Evolutionary conservation across 2,113 vertebrate genomes (phyloP).

Genomic region (Charadrius vociferus): DNA sequence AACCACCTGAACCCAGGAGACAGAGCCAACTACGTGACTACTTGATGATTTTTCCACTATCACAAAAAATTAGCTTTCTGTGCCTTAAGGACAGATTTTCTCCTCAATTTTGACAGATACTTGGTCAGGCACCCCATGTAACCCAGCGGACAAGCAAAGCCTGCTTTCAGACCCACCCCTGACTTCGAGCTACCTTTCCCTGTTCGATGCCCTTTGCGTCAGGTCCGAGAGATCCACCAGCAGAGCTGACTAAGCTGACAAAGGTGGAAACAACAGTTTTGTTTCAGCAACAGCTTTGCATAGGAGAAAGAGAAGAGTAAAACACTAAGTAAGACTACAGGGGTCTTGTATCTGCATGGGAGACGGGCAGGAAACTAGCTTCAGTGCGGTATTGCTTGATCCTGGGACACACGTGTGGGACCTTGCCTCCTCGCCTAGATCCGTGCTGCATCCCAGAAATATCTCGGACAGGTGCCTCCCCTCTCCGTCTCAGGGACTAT

Average conservation of each 20-base stretch:
- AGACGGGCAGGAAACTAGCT: background rate
- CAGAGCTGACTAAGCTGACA: background rate
- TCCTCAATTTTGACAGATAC: background rate
- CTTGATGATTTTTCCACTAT: background rate
- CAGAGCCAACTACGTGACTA: background rate
- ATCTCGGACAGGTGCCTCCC: background rate
- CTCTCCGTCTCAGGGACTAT: background rate
- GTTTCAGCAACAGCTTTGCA: background rate
- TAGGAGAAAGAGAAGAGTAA: background rate
- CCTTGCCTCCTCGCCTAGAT: background rate
- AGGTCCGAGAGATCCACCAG: background rate
- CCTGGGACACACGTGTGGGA: background rate
- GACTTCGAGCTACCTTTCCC: rapidly evolving
- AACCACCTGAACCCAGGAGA: background rate
- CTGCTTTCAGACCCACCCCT: background rate
- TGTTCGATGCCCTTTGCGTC: background rate
- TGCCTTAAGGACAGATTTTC: background rate
- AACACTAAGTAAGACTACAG: background rate
- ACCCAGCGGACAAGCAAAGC: background rate
- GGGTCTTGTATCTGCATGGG: background rate
- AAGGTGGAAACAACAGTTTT: background rate
- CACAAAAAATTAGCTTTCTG: background rate
- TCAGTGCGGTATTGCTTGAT: background rate
- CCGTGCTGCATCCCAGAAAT: background rate
- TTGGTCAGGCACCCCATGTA: background rate